A percentile compares a stretch with the other conserved stretches of the same genome.
Evolutionary conservation across 1,140 invertebrate species (phyloP).

Genomic region (Lepidurus couesii): DNA sequence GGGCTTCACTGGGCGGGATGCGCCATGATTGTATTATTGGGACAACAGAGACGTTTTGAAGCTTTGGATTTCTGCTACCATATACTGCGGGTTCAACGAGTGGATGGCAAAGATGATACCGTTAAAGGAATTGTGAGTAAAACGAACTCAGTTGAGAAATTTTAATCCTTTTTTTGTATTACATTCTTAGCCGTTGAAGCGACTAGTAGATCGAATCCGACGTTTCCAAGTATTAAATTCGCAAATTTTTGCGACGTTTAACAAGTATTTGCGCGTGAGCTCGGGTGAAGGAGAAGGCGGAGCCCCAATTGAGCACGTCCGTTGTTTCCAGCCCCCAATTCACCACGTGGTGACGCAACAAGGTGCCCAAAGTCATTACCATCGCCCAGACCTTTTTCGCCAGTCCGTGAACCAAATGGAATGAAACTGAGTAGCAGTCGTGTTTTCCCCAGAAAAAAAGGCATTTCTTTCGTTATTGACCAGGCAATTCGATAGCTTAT

Average conservation of each 20-base stretch:
- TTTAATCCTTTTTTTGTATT: constrained; percentile 36
- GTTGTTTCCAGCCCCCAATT: constrained; percentile 91
- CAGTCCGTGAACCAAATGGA: constrained; percentile 27
- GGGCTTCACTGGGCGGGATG: constrained; percentile 98
- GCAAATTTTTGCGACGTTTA: constrained; percentile 95
- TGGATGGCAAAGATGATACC: constrained; percentile 92
- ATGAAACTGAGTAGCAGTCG: not conserved
- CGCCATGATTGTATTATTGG: constrained; percentile 93
- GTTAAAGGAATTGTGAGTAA: constrained; percentile 83
- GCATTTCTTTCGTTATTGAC: too few species aligned
- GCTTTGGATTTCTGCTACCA: constrained; percentile 99
- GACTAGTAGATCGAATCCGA: constrained; percentile 95
- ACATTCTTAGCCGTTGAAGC: constrained; percentile 58
- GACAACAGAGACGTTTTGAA: constrained; percentile 94
- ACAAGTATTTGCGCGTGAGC: constrained; percentile 83
- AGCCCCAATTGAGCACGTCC: constrained; percentile 83
- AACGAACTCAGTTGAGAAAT: constrained; percentile 22
- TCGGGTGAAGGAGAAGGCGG: constrained; percentile 70
- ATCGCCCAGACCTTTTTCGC: constrained; percentile 53
- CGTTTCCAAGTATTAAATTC: constrained; percentile 97
- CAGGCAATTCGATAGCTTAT: too few species aligned
- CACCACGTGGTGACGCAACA: constrained; percentile 57
- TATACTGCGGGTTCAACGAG: constrained; percentile 89
- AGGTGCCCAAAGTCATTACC: constrained; percentile 52
- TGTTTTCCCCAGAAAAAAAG: too few species aligned